These are phyloP conservation scores for Sisor rabdophorus DNA, from an alignment of 2,113 vertebrate genomes.

Conservation along the genomic window DNA sequence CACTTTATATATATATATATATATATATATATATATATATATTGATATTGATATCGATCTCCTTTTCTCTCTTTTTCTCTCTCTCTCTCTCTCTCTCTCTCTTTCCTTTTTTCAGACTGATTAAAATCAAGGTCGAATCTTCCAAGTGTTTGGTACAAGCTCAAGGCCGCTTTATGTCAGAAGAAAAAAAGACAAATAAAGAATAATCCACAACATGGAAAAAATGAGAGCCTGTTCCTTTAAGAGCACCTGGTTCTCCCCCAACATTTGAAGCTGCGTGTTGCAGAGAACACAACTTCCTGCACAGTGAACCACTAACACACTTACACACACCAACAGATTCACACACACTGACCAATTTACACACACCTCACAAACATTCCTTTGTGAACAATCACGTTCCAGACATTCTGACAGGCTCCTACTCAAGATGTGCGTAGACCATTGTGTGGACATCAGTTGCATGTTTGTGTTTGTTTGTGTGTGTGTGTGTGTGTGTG, in stretches of 20 bases:
- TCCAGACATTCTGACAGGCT: too few species aligned
- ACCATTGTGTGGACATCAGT: neutral
- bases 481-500: slow-evolving; percentile 5
- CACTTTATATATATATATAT: too few species aligned
- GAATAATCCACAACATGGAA: too few species aligned
- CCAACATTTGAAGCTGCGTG: neutral
- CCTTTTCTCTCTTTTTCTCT: too few species aligned
- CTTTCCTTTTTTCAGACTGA: neutral
- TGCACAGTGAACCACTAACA: neutral
- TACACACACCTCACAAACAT: too few species aligned
- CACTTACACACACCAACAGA: too few species aligned
- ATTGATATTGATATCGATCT: too few species aligned
- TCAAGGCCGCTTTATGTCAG: neutral
- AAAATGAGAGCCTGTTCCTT: neutral
- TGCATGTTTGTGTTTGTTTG: neutral
- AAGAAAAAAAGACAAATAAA: neutral
- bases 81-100: too few species aligned
- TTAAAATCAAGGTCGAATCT: neutral
- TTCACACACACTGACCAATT: too few species aligned
- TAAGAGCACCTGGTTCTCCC: neutral
- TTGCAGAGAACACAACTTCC: neutral
- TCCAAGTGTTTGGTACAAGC: neutral
- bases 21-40: too few species aligned
- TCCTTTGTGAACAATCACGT: too few species aligned
- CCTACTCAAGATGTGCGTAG: neutral